Conservation (phyloP, 2,113 vertebrate species). For the Pygathrix nemaeus region DNA sequence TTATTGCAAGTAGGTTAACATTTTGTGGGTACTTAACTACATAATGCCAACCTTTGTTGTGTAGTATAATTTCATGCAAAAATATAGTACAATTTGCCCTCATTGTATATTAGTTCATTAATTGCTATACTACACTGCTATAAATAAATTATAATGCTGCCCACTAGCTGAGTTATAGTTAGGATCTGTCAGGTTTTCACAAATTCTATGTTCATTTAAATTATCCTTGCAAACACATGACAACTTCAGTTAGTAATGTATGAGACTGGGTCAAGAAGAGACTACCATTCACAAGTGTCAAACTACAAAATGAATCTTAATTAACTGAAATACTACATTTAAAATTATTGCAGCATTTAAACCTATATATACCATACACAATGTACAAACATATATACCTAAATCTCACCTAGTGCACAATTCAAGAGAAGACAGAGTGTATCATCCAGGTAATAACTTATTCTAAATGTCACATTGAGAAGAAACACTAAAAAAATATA, state of each 20-base stretch:
- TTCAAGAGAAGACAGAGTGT: not conserved
- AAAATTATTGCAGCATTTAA: constrained; percentile 28
- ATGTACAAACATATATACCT: not conserved
- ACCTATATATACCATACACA: not conserved
- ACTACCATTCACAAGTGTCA: constrained; percentile 50
- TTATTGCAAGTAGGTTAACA: constrained; percentile 82
- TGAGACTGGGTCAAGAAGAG: constrained; percentile 13
- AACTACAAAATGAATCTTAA: constrained; percentile 64
- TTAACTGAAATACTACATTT: constrained; percentile 53
- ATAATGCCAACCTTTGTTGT: constrained; percentile 71
- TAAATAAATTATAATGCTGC: constrained; percentile 50
- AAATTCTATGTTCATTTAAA: constrained; percentile 59
- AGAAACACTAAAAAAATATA: not conserved
- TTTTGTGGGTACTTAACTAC: constrained; percentile 77
- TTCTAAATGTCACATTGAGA: not conserved
- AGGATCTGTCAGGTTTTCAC: constrained; percentile 59
- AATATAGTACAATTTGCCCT: constrained; percentile 54
- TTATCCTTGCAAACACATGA: constrained; percentile 27
- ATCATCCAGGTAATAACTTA: not conserved
- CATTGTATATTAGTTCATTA: constrained; percentile 69
- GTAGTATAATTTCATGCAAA: constrained; percentile 68
- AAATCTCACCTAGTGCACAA: not conserved
- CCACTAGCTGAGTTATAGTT: constrained; percentile 67
- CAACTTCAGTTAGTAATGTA: constrained; percentile 47
- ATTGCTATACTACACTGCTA: constrained; percentile 50